Conservation (phyloP, 1,140 invertebrate genomes). For the Caerostris darwini region DNA sequence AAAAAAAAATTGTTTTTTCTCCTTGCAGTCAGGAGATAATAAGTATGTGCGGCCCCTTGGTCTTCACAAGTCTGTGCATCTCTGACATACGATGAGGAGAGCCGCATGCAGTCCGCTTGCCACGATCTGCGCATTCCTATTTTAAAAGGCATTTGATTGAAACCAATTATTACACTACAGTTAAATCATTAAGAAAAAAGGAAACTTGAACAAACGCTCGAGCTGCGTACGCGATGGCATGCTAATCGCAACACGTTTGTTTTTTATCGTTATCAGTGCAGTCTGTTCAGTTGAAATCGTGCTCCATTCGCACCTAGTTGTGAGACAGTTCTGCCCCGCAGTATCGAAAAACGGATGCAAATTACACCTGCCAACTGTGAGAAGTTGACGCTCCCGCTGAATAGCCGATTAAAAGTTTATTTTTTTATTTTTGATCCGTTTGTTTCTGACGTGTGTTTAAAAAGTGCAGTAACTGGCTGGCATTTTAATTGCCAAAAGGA, state of each 20-base stretch:
- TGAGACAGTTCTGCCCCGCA: not conserved
- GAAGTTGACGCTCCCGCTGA: not conserved
- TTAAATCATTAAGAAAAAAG: no score
- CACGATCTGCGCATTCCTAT: no score
- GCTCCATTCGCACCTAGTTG: not conserved
- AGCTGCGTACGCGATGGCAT: not conserved
- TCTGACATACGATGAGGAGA: no score
- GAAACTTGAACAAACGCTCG: not conserved
- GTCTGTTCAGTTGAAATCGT: not conserved
- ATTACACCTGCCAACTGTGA: not conserved
- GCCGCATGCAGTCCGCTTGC: no score
- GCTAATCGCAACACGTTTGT: not conserved
- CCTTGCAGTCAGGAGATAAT: no score
- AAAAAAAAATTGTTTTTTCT: no score
- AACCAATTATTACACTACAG: no score
- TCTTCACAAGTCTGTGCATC: no score
- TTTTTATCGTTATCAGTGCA: not conserved
- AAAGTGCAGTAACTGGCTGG: not conserved
- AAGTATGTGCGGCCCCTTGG: no score
- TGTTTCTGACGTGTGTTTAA: not conserved
- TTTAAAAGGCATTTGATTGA: no score
- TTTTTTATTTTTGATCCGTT: not conserved
- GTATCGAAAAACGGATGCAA: not conserved
- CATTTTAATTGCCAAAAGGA: not conserved
- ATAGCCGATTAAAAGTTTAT: not conserved